Evolutionary conservation across 2,888 invertebrate genomes (phyloP), one percentile per base, ranked within the genome.

Genomic region (Drosophila hamatofila): DNA sequence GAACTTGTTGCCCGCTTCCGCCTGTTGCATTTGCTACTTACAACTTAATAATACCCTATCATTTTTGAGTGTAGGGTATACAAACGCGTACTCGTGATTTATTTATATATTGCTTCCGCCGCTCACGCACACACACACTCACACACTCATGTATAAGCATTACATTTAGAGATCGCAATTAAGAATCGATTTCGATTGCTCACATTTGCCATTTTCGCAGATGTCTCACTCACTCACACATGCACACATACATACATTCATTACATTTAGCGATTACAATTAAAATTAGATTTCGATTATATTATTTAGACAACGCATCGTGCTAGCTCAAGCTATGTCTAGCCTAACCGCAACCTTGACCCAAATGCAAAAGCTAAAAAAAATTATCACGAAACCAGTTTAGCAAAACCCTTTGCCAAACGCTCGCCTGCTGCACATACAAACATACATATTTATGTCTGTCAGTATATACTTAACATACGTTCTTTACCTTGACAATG

Each of bases 61-160:
- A n/a, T 8, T 8, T 23, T 5, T 33, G 12, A 12, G 14, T n/a
- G n/a, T 55, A 41, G 69, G 46, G 46, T 55, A 66, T 48, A 14
- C 16, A 35, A 73, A 35, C 11, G 57, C 63, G 83, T 80, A 72
- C 81, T 78, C 73, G 83, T 66, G 46, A n/a, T n/a, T 66, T 79
- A 58, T 74, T 74, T 64, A 59, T 80, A 78, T 77, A 75, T n/a
- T n/a, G 89, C 89, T 92, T 92, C 93, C 92, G 92, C 81, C 81
- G 70, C 65, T 72, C 77, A 58, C 77, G 63, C 39, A 44, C 70
- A 55, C 64, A 49, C 54, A 70, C 59, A 71, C n/a, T n/a, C n/a
- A n/a, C n/a, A n/a, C n/a, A n/a, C n/a, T n/a, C 16, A 44, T 25
- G 23, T 21, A 35, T 9, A 25, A 8, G 18, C 11, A 9, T 12